Conservation (phyloP, 2,113 vertebrate species). For the Pycnonotus jocosus region DNA sequence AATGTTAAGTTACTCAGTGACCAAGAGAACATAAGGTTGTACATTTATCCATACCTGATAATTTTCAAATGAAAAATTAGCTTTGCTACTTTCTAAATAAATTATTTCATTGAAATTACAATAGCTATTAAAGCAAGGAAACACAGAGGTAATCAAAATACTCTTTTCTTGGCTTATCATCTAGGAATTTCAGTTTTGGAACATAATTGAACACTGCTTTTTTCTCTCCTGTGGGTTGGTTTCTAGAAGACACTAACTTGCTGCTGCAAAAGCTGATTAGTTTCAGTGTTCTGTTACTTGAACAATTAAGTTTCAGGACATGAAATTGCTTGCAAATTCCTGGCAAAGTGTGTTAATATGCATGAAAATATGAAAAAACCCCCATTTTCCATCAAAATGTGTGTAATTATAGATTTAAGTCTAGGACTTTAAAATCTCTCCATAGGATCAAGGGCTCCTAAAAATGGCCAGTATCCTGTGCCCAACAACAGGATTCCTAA, state of each 20-base stretch:
- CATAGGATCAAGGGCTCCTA: background rate
- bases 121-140: background rate
- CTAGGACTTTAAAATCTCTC: background rate
- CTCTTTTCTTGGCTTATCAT: background rate
- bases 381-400: background rate
- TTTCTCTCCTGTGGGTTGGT: background rate
- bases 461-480: slow-evolving; percentile 22
- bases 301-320: background rate
- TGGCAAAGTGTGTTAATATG: background rate
- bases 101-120: background rate
- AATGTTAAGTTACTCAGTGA: background rate
- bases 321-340: background rate
- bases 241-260: background rate
- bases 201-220: background rate
- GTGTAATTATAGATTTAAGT: background rate
- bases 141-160: background rate
- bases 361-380: background rate
- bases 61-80: background rate
- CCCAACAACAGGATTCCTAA: slow-evolving; percentile 75
- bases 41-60: background rate
- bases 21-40: background rate
- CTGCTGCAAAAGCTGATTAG: background rate
- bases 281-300: background rate
- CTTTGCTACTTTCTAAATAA: background rate
- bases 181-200: background rate